These are phyloP conservation scores for Cyaniris semiargus DNA, from an alignment of 2,888 invertebrate genomes.

Conservation along the genomic window DNA sequence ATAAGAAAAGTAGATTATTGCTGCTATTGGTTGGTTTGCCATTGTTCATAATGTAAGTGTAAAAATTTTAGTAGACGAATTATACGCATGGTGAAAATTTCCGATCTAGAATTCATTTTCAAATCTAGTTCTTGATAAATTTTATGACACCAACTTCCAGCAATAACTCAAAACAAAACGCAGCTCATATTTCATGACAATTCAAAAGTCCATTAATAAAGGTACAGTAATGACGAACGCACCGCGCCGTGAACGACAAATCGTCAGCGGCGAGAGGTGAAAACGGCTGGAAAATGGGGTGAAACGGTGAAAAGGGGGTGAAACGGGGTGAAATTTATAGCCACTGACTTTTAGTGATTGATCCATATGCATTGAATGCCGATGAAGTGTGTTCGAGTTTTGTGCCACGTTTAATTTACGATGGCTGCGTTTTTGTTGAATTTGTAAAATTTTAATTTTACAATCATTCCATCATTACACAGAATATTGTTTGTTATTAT, in stretches of 20 bases:
- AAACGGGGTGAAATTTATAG: conserved; percentile 60
- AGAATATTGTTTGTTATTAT: not conserved
- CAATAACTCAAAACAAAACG: conserved; percentile 29
- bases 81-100: not conserved
- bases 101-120: not conserved
- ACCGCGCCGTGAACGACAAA: conserved; percentile 50
- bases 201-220: conserved; percentile 36
- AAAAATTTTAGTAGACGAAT: not conserved
- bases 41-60: not conserved
- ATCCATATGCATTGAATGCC: conserved; percentile 53
- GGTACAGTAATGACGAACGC: conserved; percentile 36
- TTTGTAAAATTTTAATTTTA: conserved; percentile 1
- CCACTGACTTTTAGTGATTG: conserved; percentile 61
- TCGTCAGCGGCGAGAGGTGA: conserved; percentile 59
- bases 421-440: conserved; percentile 30
- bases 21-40: too few relatives aligned
- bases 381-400: conserved; percentile 46
- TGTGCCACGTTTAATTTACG: conserved; percentile 36
- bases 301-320: conserved; percentile 53
- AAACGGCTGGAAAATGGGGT: conserved; percentile 69
- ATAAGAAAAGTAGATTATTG: too few relatives aligned
- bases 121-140: conserved; percentile 35
- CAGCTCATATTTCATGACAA: conserved; percentile 34
- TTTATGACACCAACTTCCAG: conserved; percentile 8
- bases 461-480: not conserved